A percentile compares a stretch with the other conserved stretches of the same genome.
These are phyloP conservation scores for Microcebus griseorufus DNA, from an alignment of 2,113 vertebrate species.

Conservation along the genomic window DNA sequence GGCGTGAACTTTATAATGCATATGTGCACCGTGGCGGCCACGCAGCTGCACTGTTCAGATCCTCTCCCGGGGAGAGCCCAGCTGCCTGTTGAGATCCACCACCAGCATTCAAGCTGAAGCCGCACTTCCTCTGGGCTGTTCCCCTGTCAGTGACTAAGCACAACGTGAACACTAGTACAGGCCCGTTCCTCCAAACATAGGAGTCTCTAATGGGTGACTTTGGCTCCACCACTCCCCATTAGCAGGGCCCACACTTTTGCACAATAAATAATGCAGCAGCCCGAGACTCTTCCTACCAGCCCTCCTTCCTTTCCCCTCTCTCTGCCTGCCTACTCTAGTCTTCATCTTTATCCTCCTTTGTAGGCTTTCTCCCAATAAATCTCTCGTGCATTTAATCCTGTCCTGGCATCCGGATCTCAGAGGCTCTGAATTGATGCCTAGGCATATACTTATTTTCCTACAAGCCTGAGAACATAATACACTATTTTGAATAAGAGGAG, in stretches of 20 bases:
- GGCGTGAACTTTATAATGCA: background rate
- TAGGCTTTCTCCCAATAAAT: background rate
- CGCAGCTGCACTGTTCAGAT: accelerated
- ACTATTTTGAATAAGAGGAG: background rate
- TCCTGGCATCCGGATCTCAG: background rate
- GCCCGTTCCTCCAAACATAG: background rate
- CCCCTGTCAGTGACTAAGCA: background rate
- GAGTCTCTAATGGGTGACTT: background rate
- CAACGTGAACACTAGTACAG: accelerated
- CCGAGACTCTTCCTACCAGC: background rate
- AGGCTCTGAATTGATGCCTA: background rate
- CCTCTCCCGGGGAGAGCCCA: background rate
- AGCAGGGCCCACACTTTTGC: background rate
- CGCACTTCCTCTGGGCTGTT: background rate
- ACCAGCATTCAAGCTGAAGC: accelerated
- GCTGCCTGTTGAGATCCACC: no score
- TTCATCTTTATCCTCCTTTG: background rate
- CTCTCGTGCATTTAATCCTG: background rate
- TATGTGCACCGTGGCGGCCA: accelerated
- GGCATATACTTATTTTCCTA: background rate
- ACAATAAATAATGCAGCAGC: no score
- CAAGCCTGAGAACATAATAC: background rate
- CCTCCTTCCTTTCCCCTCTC: no score
- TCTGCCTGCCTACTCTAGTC: background rate
- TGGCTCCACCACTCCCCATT: background rate